Base-by-base conservation (phyloP, 2,888 invertebrate genomes). In the Caenorhabditis wallacei region DNA sequence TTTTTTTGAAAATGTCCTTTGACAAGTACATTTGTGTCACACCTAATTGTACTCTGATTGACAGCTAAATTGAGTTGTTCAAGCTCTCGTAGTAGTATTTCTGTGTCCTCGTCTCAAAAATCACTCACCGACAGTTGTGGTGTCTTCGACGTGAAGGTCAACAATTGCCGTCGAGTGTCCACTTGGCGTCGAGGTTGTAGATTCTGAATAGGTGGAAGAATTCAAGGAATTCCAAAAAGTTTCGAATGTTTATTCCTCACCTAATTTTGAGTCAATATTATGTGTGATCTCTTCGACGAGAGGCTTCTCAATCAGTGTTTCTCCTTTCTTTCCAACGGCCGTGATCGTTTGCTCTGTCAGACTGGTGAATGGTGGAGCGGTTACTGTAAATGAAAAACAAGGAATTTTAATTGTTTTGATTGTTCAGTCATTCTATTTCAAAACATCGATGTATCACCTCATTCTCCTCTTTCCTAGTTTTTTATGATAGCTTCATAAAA, bases 271-370 rank as follows among this genome's bases (percentile, higher is more conserved):
- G 69, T 86, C 82, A 22, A 86, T 86, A 61, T 86, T 86, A 53
- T 84, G 76, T 7, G 84, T 83, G 63, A 86, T 86, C 59, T 86
- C 86, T 20, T 78, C 71, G 16, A 83, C 78, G 10, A 86, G 54
- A 8, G 84, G 84, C 72, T 84, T 84, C 70, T 79, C 74, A 37
- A 43, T 69, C 5, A 84, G 43, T 30, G 26, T 76, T 37, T 76
- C 57, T 20, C 84, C 82, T 3, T 37, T 16, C 16, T 46, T 22
- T 26, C 80, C 84, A n/a, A 54, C 51, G 0, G 87, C 83, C 13
- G 75, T 80, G n/a, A 88, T 84, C 3, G 84, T 85, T 70, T 88
- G 88, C 46, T 88, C 88, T 0, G 84, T 81, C 48, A 88, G 70
- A 37, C 76, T 80, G 43, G 70, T 69, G 81, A 87, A 85, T 18